Percentiles rank a stretch among this genome's conserved stretches.
Conservation (phyloP, 2,797 vertebrate genomes). For the Craterocephalus amniculus region DNA sequence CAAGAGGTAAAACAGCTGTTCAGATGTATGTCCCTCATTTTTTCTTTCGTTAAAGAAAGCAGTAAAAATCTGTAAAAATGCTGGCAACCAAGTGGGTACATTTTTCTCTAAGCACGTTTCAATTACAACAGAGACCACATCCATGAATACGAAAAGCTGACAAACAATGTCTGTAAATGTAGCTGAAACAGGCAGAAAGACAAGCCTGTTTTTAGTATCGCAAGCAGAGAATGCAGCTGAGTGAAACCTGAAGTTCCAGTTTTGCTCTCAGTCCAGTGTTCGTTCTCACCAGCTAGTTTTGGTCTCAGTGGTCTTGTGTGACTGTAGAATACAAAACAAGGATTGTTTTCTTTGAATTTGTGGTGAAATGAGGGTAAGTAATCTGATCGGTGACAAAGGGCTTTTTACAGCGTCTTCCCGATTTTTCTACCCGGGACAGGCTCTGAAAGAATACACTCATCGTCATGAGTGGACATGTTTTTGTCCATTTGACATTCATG, state of each 20-base stretch:
- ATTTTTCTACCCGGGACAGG: conserved; percentile 35
- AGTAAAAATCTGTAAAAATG: neutral
- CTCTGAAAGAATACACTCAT: conserved; percentile 21
- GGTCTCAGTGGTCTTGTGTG: conserved; percentile 74
- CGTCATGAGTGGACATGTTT: neutral
- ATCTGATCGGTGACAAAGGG: conserved; percentile 71
- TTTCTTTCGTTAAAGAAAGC: neutral
- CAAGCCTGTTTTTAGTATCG: conserved; percentile 55
- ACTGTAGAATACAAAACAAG: conserved; percentile 79
- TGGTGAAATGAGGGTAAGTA: conserved; percentile 74
- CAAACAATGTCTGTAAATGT: conserved; percentile 41
- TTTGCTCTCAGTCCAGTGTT: conserved; percentile 72
- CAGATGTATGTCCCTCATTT: neutral
- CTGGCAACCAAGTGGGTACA: neutral
- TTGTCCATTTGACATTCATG: conserved; percentile 13
- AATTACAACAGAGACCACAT: conserved; percentile 25
- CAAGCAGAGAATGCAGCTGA: conserved; percentile 34
- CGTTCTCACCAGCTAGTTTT: conserved; percentile 74
- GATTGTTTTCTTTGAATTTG: conserved; percentile 79
- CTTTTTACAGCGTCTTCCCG: conserved; percentile 61
- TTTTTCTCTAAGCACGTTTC: neutral
- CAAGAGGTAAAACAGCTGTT: neutral
- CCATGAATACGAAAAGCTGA: conserved; percentile 4
- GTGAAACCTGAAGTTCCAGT: conserved; percentile 81
- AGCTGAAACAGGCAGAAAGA: conserved; percentile 51